These are phyloP conservation scores for Stenoptilia bipunctidactyla DNA, from an alignment of 2,888 invertebrate species.

Conservation along the genomic window DNA sequence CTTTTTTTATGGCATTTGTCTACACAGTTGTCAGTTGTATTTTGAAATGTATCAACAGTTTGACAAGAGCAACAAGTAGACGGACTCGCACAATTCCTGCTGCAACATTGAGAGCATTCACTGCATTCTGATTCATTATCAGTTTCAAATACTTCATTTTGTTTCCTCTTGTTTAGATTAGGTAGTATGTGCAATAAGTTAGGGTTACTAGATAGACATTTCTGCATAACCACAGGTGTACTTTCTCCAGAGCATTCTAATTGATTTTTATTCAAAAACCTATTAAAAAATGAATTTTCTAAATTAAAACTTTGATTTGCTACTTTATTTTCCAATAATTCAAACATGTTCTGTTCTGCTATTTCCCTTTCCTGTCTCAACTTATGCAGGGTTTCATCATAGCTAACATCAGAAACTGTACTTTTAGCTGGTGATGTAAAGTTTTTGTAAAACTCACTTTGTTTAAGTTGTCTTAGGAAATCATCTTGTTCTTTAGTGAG, in stretches of 20 bases:
- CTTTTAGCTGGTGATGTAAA: slow-evolving; percentile 54
- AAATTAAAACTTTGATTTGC: slow-evolving; percentile 79
- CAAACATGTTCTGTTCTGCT: slow-evolving; percentile 82
- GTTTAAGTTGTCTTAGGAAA: slow-evolving; percentile 48
- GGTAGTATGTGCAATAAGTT: slow-evolving; percentile 41
- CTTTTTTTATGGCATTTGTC: slow-evolving; percentile 18
- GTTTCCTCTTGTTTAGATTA: slow-evolving; percentile 23
- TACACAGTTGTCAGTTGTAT: slow-evolving; percentile 11
- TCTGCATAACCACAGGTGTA: slow-evolving; percentile 51
- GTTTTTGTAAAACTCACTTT: slow-evolving; percentile 60
- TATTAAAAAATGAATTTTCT: slow-evolving; percentile 74
- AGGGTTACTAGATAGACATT: slow-evolving; percentile 45
- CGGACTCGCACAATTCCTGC: slow-evolving; percentile 37
- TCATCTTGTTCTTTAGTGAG: slow-evolving; percentile 58
- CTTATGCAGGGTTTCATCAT: slow-evolving; percentile 36
- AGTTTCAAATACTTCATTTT: slow-evolving; percentile 28
- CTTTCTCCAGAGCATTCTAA: slow-evolving; percentile 52
- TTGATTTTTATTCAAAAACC: slow-evolving; percentile 51
- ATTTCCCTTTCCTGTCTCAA: slow-evolving; percentile 49
- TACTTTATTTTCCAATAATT: slow-evolving; percentile 81
- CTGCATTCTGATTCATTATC: slow-evolving; percentile 37
- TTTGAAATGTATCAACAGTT: slow-evolving; percentile 29
- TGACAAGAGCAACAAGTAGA: slow-evolving; percentile 56
- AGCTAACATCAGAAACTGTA: slow-evolving; percentile 39
- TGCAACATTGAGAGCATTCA: slow-evolving; percentile 43